Conservation (phyloP, 2,888 invertebrate genomes). For the Girardia tigrina region DNA sequence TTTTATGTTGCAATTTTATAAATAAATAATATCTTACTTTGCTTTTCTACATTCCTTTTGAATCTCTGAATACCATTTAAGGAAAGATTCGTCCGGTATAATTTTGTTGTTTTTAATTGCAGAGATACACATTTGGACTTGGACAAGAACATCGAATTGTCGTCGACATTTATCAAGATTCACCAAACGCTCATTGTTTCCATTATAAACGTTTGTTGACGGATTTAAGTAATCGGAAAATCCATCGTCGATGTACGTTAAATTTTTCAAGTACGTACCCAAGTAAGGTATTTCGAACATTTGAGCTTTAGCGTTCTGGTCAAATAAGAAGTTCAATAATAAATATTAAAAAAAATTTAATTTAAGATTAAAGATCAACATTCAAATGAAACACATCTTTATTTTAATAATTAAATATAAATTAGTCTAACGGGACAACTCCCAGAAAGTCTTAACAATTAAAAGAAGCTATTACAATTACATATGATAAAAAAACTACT, state of each 20-base stretch:
- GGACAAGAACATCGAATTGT: constrained; percentile 3
- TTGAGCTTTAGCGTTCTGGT: background rate
- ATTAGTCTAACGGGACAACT: too few species aligned
- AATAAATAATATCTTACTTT: too few species aligned
- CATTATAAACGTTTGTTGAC: background rate
- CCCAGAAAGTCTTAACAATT: too few species aligned
- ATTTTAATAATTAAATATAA: too few species aligned
- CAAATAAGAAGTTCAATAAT: background rate
- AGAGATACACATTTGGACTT: constrained; percentile 1
- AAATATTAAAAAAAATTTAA: too few species aligned
- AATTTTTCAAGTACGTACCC: background rate
- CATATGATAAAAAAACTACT: too few species aligned
- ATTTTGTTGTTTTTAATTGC: background rate
- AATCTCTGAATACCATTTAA: background rate
- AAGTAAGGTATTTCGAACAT: background rate
- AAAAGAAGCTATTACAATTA: too few species aligned
- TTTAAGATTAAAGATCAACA: too few species aligned
- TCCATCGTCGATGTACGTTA: constrained; percentile 11
- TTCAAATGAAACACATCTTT: too few species aligned
- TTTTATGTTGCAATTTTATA: too few species aligned
- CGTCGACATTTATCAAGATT: background rate
- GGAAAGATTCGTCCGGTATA: background rate
- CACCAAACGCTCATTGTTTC: background rate
- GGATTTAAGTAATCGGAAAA: background rate
- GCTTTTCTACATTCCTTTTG: background rate